Base-by-base conservation (phyloP, 2,888 invertebrate genomes). In the Melipona bicolor region DNA sequence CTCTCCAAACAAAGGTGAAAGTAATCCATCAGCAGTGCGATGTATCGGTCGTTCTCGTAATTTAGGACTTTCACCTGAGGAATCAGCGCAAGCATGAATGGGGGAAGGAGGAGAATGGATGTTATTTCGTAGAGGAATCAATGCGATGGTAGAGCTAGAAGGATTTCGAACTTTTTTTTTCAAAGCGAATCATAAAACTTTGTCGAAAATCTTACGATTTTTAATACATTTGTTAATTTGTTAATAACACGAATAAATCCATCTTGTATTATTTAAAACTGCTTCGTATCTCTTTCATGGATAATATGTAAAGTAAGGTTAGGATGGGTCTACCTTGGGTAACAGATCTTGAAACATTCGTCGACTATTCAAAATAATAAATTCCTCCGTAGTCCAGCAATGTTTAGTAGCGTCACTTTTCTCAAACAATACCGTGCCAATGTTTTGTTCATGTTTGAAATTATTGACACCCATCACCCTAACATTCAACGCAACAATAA, bases 381-480 rank as follows among this genome's bases (percentile, higher is more conserved):
- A 90, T 67, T 94, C 93, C 62, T 94, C 94, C 62, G 77, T 89
- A 43, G 91, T 91, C 94, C 94, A 94, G 77, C 94, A 94, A 78
- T 89, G 91, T 67, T 91, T 92, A 27, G 75, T 88, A 52, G 84
- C 83, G 78, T 91, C 88, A 79, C 87, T 89, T 87, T 83, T 90
- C 64, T 94, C 93, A 75, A 93, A 93, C 32, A 94, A 83, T 4
- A 93, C 92, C n/a, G 93, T 93, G n/a, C 94, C 94, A 43, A 92
- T 87, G 77, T 92, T 93, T 61, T 88, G 89, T 71, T 87, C 87
- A 65, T 74, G 77, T 61, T 81, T 81, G 19, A 84, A 86, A 85
- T 65, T 77, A 67, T 87, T 88, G 36, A 73, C 84, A 69, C 82
- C 88, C 64, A 78, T 87, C 67, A 79, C 81, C 65, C 92, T 92